Percentiles rank a stretch among this genome's conserved stretches.
Evolutionary conservation across 2,113 vertebrate species (phyloP).

Genomic region (Halichoeres trimaculatus): DNA sequence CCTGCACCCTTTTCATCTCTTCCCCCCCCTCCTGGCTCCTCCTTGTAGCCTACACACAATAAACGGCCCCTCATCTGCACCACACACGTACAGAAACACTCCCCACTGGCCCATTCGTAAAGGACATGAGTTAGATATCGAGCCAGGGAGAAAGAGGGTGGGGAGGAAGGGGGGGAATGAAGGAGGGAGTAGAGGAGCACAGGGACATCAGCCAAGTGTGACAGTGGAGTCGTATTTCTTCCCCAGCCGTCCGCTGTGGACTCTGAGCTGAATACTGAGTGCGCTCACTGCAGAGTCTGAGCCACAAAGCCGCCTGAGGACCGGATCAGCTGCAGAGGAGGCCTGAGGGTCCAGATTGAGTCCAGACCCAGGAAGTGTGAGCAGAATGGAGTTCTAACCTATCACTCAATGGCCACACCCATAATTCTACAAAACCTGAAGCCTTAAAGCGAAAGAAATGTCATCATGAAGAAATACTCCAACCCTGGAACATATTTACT

Average conservation of each 20-base stretch:
- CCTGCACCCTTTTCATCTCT: conserved; percentile 29
- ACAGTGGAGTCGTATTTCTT: conserved; percentile 82
- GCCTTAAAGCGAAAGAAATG: no score
- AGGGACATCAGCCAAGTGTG: conserved; percentile 82
- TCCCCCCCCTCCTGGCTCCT: conserved; percentile 2
- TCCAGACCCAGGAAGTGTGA: not conserved
- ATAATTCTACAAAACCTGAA: no score
- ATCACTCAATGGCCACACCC: not conserved
- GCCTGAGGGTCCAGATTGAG: not conserved
- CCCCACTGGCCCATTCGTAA: conserved; percentile 50
- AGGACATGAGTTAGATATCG: conserved; percentile 65
- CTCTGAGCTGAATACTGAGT: conserved; percentile 85
- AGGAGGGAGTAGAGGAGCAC: conserved; percentile 45
- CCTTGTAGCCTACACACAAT: conserved; percentile 29
- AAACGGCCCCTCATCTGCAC: conserved; percentile 39
- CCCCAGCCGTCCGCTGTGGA: conserved; percentile 59
- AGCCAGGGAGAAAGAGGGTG: conserved; percentile 3
- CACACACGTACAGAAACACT: conserved; percentile 34
- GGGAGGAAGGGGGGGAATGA: conserved; percentile 40
- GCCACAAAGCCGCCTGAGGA: conserved; percentile 30
- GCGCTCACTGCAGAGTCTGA: conserved; percentile 73
- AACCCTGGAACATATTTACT: no score
- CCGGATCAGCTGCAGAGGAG: conserved; percentile 1
- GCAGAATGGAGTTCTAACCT: not conserved
- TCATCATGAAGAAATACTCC: no score